phyloP scores from a whole-genome alignment of 2,797 vertebrate genomes.

The Bradypodion pumilum region DNA sequence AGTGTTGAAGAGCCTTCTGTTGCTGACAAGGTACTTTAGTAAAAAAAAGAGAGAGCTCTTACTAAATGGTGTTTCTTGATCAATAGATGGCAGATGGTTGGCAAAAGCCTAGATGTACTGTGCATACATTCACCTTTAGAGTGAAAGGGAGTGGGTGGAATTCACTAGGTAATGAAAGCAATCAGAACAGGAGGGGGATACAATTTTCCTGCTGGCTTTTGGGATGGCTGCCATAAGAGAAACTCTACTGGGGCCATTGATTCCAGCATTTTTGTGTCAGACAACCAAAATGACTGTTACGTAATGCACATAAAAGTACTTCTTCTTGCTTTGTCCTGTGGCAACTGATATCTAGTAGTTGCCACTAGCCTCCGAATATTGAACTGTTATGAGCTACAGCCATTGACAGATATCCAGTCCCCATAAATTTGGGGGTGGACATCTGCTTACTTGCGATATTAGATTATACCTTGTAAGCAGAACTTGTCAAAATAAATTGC shows the following conservation, averaged over 20 bases:
- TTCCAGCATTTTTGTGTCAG: background rate
- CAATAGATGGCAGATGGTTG: background rate
- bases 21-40: background rate
- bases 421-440: no score
- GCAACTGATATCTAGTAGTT: background rate
- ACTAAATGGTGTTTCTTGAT: background rate
- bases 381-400: no score
- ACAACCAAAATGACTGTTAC: background rate
- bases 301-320: background rate
- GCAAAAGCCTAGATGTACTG: background rate
- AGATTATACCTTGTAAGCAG: background rate
- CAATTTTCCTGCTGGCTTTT: background rate
- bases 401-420: no score
- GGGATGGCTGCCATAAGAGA: background rate
- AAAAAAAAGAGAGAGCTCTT: background rate
- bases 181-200: background rate
- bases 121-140: background rate
- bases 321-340: background rate
- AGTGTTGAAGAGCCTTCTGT: background rate
- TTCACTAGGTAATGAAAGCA: background rate
- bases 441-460: background rate
- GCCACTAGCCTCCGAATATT: no score
- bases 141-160: background rate
- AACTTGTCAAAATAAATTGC: slow-evolving; percentile 8
- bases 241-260: background rate